A percentile compares a stretch with the other conserved stretches of the same genome.
Conservation (phyloP, 1,140 invertebrate species). For the Scylla paramamosain region DNA sequence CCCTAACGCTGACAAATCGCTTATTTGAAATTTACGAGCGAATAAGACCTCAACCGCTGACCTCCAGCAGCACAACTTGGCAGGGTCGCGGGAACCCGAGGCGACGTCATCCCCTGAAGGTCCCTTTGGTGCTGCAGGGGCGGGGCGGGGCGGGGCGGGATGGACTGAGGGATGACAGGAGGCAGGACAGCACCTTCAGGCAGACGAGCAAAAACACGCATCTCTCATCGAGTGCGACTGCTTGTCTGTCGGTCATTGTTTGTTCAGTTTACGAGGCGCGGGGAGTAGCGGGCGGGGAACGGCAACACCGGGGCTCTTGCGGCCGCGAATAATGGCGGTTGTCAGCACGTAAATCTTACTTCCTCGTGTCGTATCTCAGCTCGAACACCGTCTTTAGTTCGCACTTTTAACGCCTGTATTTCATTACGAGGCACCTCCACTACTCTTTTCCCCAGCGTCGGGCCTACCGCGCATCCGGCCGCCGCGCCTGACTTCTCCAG, state of each 20-base stretch:
- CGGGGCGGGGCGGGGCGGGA: neutral
- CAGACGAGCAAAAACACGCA: neutral
- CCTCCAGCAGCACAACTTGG: neutral
- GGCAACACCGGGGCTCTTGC: neutral
- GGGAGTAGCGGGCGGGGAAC: neutral
- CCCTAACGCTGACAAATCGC: slow-evolving; percentile 11
- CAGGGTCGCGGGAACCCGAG: neutral
- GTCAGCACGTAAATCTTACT: neutral
- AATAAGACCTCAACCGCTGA: slow-evolving; percentile 2
- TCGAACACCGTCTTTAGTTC: neutral
- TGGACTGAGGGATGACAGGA: neutral
- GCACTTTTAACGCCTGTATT: slow-evolving; percentile 22
- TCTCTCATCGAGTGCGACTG: neutral
- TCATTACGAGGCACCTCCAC: neutral
- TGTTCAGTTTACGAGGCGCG: slow-evolving; percentile 2
- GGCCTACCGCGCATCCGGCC: neutral
- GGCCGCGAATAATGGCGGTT: slow-evolving; percentile 5
- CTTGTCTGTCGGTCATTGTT: slow-evolving; percentile 19
- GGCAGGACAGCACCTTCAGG: neutral
- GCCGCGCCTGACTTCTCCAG: neutral
- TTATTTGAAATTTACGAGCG: slow-evolving; percentile 6
- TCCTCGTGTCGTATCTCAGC: slow-evolving; percentile 11
- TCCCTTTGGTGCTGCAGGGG: neutral
- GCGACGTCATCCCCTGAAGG: neutral
- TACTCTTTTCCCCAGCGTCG: neutral